A percentile compares a stretch with the other conserved stretches of the same genome.
Conservation (phyloP, 2,113 vertebrate species). For the Xiphophorus couchianus region DNA sequence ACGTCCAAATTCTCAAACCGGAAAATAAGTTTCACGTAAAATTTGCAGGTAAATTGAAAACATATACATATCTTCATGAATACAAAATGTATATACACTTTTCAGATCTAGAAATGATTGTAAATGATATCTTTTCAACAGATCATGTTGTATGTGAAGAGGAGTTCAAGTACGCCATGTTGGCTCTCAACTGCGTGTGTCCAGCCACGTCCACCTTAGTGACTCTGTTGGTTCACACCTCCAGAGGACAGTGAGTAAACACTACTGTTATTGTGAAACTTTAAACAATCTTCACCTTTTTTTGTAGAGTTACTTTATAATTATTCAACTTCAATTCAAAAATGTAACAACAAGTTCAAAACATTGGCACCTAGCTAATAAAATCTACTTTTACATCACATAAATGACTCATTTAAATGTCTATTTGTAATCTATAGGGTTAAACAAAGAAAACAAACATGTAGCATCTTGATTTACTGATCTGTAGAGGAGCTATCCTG, state of each 20-base stretch:
- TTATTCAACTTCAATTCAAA: no score
- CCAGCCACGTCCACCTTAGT: slow-evolving; percentile 98
- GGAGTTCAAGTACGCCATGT: slow-evolving; percentile 98
- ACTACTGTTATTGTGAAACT: neutral
- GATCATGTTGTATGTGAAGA: slow-evolving; percentile 99
- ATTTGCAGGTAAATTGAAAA: slow-evolving; percentile 89
- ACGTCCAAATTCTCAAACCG: slow-evolving; percentile 97
- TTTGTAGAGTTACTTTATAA: no score
- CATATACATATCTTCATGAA: no score
- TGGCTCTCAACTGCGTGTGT: slow-evolving; percentile 97
- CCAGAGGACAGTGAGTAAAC: slow-evolving; percentile 96
- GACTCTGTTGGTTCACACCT: slow-evolving; percentile 96
- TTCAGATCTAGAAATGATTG: neutral
- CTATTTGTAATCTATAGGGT: neutral
- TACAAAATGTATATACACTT: neutral
- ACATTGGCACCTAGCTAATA: neutral
- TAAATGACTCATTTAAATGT: neutral
- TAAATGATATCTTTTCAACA: slow-evolving; percentile 52
- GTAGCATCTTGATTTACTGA: neutral
- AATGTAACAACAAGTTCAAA: neutral
- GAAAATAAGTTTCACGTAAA: slow-evolving; percentile 99
- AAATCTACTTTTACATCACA: neutral
- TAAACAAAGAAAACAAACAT: neutral
- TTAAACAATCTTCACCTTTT: no score
- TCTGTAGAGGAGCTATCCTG: neutral